Percentiles rank a stretch among this genome's conserved stretches.
These are phyloP conservation scores for Bufo gargarizans DNA, from an alignment of 2,113 vertebrate genomes.

Conservation along the genomic window DNA sequence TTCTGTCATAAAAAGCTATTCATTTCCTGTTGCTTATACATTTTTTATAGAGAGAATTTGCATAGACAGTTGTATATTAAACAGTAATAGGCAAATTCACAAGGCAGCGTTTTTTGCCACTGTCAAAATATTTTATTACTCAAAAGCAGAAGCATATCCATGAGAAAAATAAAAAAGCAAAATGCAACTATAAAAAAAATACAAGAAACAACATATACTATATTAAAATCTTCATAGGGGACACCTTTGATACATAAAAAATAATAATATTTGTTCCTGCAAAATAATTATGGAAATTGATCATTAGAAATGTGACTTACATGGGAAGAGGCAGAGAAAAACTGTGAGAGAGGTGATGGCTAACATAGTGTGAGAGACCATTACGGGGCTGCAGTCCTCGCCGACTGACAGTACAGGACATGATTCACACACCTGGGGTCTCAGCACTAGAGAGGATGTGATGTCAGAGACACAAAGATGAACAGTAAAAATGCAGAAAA, in stretches of 20 bases:
- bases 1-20: background rate
- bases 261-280: background rate
- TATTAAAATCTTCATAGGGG: too few relatives aligned
- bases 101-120: background rate
- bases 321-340: background rate
- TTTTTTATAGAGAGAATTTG: background rate
- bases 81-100: background rate
- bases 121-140: too few relatives aligned
- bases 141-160: too few relatives aligned
- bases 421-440: conserved; percentile 7
- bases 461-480: conserved; percentile 6
- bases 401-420: background rate
- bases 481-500: background rate
- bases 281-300: background rate
- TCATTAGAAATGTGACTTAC: background rate
- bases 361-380: background rate
- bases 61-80: too few relatives aligned
- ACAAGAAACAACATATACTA: too few relatives aligned
- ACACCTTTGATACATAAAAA: background rate
- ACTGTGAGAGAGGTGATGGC: background rate
- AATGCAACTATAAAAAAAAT: too few relatives aligned
- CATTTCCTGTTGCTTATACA: background rate
- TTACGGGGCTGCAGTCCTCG: background rate
- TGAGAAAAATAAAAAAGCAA: too few relatives aligned
- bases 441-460: conserved; percentile 14